Evolutionary conservation across 1,140 invertebrate species (phyloP), one percentile per base, ranked within the genome.

Genomic region (Cherax destructor): DNA sequence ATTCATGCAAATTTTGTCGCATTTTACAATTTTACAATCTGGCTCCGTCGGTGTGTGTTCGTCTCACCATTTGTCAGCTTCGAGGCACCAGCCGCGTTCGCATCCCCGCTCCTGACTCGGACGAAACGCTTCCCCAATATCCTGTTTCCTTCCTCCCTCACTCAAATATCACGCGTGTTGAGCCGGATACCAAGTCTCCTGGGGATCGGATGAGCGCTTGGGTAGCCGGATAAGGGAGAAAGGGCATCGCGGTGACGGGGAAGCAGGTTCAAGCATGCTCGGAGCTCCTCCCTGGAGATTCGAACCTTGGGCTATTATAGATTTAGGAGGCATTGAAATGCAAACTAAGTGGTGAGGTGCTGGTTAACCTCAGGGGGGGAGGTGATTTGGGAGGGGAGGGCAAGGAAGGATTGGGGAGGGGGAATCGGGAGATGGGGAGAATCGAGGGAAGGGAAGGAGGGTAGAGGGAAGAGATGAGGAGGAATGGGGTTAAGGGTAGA

Each of bases 11-110:
- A 84, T 84, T 84, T 74, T 84, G 83, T 74, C 83, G 83, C 83
- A 84, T 84, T 84, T 84, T 84, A 84, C 83, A 74, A 74, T 84
- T 84, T 84, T 84, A 84, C 83, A 84, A 84, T 84, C 83, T 74
- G 83, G 30, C 83, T 61, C 72, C 83, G 83, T 84, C 83, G 65
- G 13, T 50, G 83, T 84, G 83, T 72, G 83, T 84, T 84, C 83
- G 61, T 72, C 65, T 41, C 83, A 41, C 83, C 83, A 72, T 84
- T 84, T 84, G 83, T 84, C 83, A 84, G 83, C 83, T 84, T 72
- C 83, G 83, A 65, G 83, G 65, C 83, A 84, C 21, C 41, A 74
- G 30, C 13, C 11, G 21, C 65, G 83, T 84, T 65, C 83, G 83
- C 72, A 18, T 74, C 41, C 83, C 30, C 47, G 30, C 47, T 3